These are phyloP conservation scores for Microtus richardsoni DNA, from an alignment of 2,113 vertebrate genomes.

Conservation along the genomic window DNA sequence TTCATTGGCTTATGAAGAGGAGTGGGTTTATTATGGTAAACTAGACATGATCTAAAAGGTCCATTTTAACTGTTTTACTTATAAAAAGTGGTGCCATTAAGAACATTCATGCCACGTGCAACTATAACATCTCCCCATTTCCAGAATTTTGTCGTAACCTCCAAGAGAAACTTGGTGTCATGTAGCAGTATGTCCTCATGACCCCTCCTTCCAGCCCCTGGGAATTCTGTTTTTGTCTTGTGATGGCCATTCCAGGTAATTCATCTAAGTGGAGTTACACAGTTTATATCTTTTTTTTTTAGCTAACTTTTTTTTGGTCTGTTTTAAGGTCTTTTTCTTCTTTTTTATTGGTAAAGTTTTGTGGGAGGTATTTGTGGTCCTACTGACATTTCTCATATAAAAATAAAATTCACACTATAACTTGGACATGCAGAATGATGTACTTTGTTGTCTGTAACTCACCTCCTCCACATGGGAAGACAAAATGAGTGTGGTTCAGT, in stretches of 20 bases:
- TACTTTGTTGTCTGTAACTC: not conserved
- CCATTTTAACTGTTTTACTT: not conserved
- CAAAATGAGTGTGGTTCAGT: not conserved
- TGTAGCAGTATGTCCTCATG: not conserved
- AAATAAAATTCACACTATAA: not conserved
- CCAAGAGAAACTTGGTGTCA: not conserved
- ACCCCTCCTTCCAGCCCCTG: not conserved
- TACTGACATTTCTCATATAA: not conserved
- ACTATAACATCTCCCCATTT: not conserved
- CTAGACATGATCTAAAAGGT: not conserved
- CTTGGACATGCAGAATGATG: not conserved
- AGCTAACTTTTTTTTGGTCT: not conserved
- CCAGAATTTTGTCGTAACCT: not conserved
- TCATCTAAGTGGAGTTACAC: not conserved
- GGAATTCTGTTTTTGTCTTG: not conserved
- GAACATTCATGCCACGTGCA: not conserved
- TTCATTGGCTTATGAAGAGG: not conserved
- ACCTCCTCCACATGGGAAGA: not conserved
- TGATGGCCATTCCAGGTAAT: not conserved
- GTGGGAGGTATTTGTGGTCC: not conserved
- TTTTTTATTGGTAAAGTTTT: not conserved
- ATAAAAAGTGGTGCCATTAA: not conserved
- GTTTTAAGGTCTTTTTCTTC: not conserved
- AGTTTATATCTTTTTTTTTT: not conserved
- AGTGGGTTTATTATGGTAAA: not conserved